These are phyloP conservation scores for Troilus luridus DNA, from an alignment of 2,888 invertebrate genomes.

Conservation along the genomic window DNA sequence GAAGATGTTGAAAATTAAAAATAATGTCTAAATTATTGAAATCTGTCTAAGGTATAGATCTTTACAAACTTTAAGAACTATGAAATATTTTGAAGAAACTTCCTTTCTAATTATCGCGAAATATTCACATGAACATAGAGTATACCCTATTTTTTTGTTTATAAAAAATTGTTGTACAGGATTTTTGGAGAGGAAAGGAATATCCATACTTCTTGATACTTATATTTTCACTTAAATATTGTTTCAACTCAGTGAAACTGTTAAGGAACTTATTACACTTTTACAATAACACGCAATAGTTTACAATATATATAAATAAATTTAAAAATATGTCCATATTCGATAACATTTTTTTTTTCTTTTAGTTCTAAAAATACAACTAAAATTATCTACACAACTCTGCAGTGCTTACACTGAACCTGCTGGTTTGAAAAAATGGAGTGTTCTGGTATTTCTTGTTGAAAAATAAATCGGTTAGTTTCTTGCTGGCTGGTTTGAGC, in stretches of 20 bases:
- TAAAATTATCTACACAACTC: neutral
- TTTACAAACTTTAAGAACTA: no score
- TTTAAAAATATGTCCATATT: neutral
- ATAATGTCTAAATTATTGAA: no score
- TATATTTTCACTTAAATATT: neutral
- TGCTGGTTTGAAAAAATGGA: neutral
- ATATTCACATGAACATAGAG: no score
- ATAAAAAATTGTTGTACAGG: no score
- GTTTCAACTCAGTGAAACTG: neutral
- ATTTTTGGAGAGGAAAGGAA: no score
- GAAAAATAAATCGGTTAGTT: neutral
- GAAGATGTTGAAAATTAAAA: no score
- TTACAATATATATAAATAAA: neutral
- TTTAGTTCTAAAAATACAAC: neutral
- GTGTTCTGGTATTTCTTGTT: neutral
- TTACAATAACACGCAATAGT: neutral
- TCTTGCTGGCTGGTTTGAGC: neutral
- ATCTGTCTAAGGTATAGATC: no score
- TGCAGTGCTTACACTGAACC: neutral
- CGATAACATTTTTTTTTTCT: neutral
- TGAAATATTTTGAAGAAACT: no score
- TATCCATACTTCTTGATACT: neutral
- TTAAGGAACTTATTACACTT: conserved; percentile 13
- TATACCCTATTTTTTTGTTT: no score
- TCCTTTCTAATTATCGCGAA: no score